Conservation (phyloP, 2,113 vertebrate genomes). For the Antechinus flavipes region DNA sequence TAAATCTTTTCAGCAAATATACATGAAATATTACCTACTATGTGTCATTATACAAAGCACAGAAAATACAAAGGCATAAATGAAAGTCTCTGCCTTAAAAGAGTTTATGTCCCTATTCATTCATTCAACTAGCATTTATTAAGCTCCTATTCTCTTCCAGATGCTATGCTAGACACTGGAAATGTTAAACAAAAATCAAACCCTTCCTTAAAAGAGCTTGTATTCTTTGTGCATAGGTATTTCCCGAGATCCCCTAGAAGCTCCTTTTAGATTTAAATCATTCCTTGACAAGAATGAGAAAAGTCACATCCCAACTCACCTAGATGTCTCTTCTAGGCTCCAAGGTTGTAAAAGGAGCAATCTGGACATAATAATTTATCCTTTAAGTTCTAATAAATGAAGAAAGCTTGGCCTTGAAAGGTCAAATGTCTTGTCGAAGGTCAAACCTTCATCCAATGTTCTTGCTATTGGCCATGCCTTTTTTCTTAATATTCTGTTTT, state of each 20-base stretch:
- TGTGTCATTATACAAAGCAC: neutral
- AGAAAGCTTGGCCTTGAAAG: too few species aligned
- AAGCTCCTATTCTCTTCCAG: neutral
- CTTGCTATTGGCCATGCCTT: too few species aligned
- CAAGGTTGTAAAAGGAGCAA: too few species aligned
- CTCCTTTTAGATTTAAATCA: neutral
- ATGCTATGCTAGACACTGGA: neutral
- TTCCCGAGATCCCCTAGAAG: neutral
- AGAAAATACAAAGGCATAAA: neutral
- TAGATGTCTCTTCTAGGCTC: neutral
- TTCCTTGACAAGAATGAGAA: neutral
- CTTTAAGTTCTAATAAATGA: too few species aligned
- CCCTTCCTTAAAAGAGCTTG: neutral
- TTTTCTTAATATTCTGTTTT: too few species aligned
- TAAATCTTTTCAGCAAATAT: neutral
- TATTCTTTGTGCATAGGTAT: too few species aligned
- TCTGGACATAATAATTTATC: too few species aligned
- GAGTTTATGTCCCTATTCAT: neutral
- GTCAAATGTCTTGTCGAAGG: too few species aligned
- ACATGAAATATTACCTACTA: neutral
- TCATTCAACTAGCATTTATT: neutral
- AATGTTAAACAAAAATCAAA: neutral
- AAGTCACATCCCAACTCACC: neutral
- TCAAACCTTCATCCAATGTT: too few species aligned
- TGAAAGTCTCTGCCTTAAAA: neutral